Conservation (phyloP, 2,888 invertebrate species). For the Masnerella sp. region DNA sequence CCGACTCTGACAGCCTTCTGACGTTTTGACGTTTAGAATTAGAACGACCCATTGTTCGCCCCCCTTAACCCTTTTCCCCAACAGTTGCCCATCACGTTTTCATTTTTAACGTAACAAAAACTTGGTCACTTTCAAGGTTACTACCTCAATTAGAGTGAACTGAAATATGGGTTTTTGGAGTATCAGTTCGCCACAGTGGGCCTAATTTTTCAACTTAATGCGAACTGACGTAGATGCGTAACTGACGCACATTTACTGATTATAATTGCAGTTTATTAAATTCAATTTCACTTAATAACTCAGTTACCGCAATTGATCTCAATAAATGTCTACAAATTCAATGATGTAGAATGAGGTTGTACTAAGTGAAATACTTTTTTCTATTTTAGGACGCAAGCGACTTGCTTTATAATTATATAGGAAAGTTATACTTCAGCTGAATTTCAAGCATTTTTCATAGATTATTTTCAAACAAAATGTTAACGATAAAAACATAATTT, state of each 20-base stretch:
- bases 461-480: no score
- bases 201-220: no score
- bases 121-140: neutral
- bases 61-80: slow-evolving; percentile 17
- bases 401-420: no score
- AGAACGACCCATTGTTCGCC: slow-evolving; percentile 7
- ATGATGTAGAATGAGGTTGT: neutral
- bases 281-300: slow-evolving; percentile 2
- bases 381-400: no score
- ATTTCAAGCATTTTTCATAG: no score
- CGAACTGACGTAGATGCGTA: neutral
- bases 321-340: neutral
- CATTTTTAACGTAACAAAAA: no score
- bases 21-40: slow-evolving; percentile 30
- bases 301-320: slow-evolving; percentile 1
- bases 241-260: neutral
- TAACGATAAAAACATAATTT: no score
- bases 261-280: slow-evolving; percentile 10
- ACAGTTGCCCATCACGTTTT: no score
- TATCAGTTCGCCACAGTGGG: no score
- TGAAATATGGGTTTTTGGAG: no score
- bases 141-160: neutral
- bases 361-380: neutral
- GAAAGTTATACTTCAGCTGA: no score
- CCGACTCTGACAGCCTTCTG: slow-evolving; percentile 27